Evolutionary conservation across 2,888 invertebrate genomes (phyloP).

Genomic region (Stenichneumon culpator): DNA sequence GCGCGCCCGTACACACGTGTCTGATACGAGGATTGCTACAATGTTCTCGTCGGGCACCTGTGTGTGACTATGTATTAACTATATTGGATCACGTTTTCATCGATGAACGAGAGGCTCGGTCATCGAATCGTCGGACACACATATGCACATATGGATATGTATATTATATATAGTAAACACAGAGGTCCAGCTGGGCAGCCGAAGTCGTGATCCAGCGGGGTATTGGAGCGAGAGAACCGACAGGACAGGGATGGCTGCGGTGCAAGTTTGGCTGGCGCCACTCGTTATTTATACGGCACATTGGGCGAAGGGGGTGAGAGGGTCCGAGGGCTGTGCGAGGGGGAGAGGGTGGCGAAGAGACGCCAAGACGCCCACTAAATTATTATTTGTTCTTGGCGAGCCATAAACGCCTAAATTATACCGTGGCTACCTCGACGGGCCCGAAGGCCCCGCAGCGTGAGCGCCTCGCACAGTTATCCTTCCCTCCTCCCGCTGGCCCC

Average conservation of each 20-base stretch:
- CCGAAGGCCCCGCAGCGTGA: constrained; percentile 67
- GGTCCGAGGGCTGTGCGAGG: constrained; percentile 33
- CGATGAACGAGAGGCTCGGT: constrained; percentile 23
- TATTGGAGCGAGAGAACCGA: constrained; percentile 68
- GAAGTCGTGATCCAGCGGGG: constrained; percentile 3
- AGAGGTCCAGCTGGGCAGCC: constrained; percentile 43
- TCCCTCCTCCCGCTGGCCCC: constrained; percentile 10
- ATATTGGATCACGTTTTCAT: constrained; percentile 55
- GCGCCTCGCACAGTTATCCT: constrained; percentile 49
- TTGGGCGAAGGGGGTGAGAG: constrained; percentile 56
- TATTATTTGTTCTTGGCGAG: constrained; percentile 84
- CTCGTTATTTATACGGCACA: constrained; percentile 83
- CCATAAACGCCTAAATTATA: constrained; percentile 84
- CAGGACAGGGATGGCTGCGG: constrained; percentile 77
- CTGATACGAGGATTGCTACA: constrained; percentile 42
- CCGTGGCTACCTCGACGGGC: constrained; percentile 78
- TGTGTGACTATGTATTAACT: constrained; percentile 11
- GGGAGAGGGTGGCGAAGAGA: constrained; percentile 69
- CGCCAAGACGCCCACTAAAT: constrained; percentile 84
- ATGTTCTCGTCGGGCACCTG: neutral
- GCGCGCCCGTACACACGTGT: constrained; percentile 8
- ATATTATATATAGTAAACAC: neutral
- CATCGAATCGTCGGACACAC: constrained; percentile 12
- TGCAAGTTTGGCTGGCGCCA: constrained; percentile 84
- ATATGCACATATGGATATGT: neutral